Percentiles rank a stretch among this genome's conserved stretches.
phyloP scores from a whole-genome alignment of 2,113 vertebrate genomes.

The Turdus rufiventris region DNA sequence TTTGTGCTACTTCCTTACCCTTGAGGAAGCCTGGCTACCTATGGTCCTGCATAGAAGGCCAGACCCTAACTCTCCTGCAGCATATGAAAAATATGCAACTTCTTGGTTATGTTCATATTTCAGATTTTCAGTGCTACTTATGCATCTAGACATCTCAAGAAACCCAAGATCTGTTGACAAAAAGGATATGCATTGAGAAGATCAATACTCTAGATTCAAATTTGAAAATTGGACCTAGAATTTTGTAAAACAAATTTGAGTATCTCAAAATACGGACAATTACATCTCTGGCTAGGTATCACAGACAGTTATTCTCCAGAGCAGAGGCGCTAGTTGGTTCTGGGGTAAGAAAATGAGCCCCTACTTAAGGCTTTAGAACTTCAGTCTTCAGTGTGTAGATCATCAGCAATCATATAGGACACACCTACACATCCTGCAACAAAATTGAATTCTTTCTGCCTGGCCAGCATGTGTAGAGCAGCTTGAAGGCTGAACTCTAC shows the following conservation, averaged over 20 bases:
- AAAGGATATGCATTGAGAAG: not conserved
- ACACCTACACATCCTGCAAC: not conserved
- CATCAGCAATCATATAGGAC: not conserved
- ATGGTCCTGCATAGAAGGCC: rapidly evolving
- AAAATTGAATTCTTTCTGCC: not conserved
- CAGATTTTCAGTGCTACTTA: not conserved
- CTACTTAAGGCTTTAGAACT: not conserved
- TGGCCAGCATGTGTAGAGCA: not conserved
- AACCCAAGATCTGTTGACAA: not conserved
- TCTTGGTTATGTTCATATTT: not conserved
- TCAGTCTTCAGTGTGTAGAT: not conserved
- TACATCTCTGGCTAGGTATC: not conserved
- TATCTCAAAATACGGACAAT: not conserved
- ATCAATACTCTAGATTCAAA: not conserved
- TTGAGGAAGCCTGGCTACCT: not conserved
- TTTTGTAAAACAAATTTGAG: not conserved
- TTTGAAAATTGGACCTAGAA: not conserved
- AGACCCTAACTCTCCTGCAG: not conserved
- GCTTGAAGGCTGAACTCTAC: not conserved
- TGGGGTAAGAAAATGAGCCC: not conserved
- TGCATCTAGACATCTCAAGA: not conserved
- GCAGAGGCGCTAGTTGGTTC: not conserved
- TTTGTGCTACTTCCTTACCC: not conserved
- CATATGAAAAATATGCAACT: not conserved
- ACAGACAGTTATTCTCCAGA: not conserved